Evolutionary conservation across 2,888 invertebrate genomes (phyloP).

Genomic region (Pristionchus arcanus): DNA sequence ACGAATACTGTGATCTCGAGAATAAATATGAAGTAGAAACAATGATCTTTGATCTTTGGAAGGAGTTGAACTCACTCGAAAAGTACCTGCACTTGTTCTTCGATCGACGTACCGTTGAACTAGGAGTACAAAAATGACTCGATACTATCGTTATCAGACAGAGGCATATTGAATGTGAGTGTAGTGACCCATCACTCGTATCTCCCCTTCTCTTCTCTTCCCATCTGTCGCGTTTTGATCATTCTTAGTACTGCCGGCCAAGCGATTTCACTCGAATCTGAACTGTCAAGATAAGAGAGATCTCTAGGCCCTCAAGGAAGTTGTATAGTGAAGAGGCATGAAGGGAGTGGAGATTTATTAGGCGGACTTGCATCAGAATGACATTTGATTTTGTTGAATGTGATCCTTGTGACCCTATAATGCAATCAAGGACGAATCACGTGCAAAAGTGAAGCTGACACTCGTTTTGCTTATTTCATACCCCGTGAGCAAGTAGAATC

Average conservation of each 20-base stretch:
- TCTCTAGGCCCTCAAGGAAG: not conserved
- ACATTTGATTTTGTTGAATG: not conserved
- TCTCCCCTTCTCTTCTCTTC: constrained; percentile 25
- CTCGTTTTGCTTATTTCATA: not conserved
- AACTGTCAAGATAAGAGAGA: not conserved
- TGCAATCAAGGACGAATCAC: not conserved
- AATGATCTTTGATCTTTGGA: constrained; percentile 7
- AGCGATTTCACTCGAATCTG: constrained; percentile 26
- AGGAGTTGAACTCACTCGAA: constrained; percentile 30
- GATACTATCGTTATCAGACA: constrained; percentile 24
- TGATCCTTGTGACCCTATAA: not conserved
- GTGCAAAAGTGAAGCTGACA: not conserved
- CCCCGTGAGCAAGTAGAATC: not conserved
- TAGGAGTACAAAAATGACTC: constrained; percentile 24
- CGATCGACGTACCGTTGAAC: not conserved
- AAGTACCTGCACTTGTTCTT: constrained; percentile 7
- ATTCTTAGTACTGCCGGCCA: constrained; percentile 10
- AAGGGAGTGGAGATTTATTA: not conserved
- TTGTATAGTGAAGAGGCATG: constrained; percentile 12
- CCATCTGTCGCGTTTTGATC: not conserved
- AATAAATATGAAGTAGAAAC: not conserved
- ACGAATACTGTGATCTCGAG: constrained; percentile 32
- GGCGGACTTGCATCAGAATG: not conserved
- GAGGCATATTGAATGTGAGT: not conserved
- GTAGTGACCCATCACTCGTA: constrained; percentile 17